Conservation (phyloP, 2,888 invertebrate species). For the Caenorhabditis sp. region DNA sequence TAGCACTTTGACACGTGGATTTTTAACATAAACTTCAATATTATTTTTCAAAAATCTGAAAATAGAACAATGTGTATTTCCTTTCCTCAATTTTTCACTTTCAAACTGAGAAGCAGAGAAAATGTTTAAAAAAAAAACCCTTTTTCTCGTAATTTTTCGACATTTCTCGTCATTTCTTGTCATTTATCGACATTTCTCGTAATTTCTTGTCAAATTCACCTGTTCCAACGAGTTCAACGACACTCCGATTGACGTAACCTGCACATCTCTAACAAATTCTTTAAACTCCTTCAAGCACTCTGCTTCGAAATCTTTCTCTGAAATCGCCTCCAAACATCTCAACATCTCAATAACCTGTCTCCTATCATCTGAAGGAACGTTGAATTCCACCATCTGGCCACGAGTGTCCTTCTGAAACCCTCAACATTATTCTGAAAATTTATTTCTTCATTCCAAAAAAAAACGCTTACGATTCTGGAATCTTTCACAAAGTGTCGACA, state of each 20-base stretch:
- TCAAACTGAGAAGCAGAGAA: no score
- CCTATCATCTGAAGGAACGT: slow-evolving; percentile 33
- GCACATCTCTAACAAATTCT: neutral
- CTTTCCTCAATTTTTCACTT: no score
- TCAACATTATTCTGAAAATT: neutral
- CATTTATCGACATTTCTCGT: no score
- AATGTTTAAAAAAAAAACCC: no score
- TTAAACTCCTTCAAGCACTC: neutral
- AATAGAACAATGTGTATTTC: no score
- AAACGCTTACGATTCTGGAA: slow-evolving; percentile 6
- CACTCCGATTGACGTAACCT: slow-evolving; percentile 54
- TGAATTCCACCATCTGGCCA: slow-evolving; percentile 49
- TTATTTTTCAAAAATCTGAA: no score
- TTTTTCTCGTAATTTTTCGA: no score
- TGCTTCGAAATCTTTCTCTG: slow-evolving; percentile 11
- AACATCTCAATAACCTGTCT: slow-evolving; percentile 41
- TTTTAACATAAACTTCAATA: no score
- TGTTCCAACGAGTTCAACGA: slow-evolving; percentile 66
- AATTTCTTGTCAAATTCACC: slow-evolving; percentile 26
- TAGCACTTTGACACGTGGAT: no score
- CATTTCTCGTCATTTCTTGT: no score
- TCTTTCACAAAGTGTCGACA: neutral
- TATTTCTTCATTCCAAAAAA: no score
- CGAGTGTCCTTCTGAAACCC: slow-evolving; percentile 22
- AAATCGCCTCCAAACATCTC: slow-evolving; percentile 49